Conservation (phyloP, 2,888 invertebrate genomes). For the Chalcis sispes region DNA sequence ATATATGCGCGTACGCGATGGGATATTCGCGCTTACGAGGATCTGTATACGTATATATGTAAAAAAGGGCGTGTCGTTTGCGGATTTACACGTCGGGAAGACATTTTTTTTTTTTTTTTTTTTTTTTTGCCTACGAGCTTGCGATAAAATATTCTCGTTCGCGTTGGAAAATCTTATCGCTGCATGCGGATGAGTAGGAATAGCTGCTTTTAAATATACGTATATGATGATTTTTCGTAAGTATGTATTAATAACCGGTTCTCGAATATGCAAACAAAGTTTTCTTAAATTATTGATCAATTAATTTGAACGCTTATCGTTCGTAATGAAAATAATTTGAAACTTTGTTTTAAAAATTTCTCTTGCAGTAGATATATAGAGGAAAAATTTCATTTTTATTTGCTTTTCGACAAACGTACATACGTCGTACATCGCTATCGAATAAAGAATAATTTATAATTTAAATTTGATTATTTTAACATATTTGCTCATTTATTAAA, state of each 20-base stretch:
- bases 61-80: conserved; percentile 41
- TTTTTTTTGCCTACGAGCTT: no score
- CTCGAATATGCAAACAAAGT: background rate
- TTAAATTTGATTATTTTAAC: no score
- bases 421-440: no score
- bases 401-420: no score
- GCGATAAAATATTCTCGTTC: conserved; percentile 20
- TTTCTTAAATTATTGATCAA: conserved; percentile 17
- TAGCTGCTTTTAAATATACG: background rate
- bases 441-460: no score
- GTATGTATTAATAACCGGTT: conserved; percentile 11
- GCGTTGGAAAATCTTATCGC: conserved; percentile 5
- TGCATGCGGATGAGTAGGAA: background rate
- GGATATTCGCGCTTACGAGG: conserved; percentile 37
- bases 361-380: no score
- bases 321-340: background rate
- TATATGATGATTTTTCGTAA: background rate
- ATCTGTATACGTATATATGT: no score
- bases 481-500: no score
- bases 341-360: no score
- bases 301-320: background rate
- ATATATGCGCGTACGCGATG: conserved; percentile 1
- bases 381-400: no score
- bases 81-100: conserved; percentile 27
- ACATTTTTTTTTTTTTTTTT: conserved; percentile 19